Base-by-base conservation (phyloP, 2,888 invertebrate species). In the Diplolepis rosae region DNA sequence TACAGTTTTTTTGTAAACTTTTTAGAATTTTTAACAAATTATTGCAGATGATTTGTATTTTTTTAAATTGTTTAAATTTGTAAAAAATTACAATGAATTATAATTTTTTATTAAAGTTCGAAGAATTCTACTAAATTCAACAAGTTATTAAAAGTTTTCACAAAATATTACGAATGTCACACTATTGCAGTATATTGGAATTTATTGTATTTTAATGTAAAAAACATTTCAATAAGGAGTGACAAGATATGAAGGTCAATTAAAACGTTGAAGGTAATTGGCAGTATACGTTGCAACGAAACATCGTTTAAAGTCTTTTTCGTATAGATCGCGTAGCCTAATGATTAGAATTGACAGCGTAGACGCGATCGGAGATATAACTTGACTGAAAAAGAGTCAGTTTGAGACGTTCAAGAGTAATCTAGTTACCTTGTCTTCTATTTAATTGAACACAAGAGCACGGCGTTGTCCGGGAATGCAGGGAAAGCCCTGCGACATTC, bases 391-490 rank as follows among this genome's bases (percentile, higher is more conserved):
- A 54, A 69, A 18, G 66, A 27, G 28, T 32, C 28, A 51, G 50
- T 42, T 66, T 15, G 48, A 28, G 48, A 69, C 15, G 28, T 68
- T 51, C 50, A 45, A 39, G 42, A 61, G 27, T 61, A 39, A 39
- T 61, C 22, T 61, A 61, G 61, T 39, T 45, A 80, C 74, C 77
- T 80, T 72, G 75, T 79, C 80, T 80, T 80, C 77, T 73, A 79
- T 83, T 77, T 77, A 73, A 83, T 82, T 83, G 83, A 84, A 85
- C 82, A 82, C 81, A 79, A 79, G 76, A 77, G 82, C 84, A 82
- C 84, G 80, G 78, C 80, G 82, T 83, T 82, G 81, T 83, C 77
- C 81, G 82, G 85, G 81, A 86, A 87, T 86, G 83, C 85, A 84
- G 85, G 80, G 83, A 77, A 84, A 83, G 83, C 83, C 86, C 85